Percentiles rank a stretch among this genome's conserved stretches.
These are phyloP conservation scores for Brachyhypopomus gauderio DNA, from an alignment of 2,113 vertebrate species.

Conservation along the genomic window DNA sequence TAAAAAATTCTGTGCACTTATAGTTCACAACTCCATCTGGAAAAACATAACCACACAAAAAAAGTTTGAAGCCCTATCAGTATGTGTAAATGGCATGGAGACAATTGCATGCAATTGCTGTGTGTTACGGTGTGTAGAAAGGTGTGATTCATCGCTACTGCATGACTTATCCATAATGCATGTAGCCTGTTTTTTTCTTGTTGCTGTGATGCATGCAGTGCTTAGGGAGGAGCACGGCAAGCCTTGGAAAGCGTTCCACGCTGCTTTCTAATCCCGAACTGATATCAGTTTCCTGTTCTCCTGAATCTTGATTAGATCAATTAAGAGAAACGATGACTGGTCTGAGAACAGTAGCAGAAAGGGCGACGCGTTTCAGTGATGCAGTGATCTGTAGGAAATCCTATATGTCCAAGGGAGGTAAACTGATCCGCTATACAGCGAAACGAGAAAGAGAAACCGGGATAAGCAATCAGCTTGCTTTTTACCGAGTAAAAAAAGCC, in stretches of 20 bases:
- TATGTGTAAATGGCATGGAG: no score
- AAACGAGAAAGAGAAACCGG: neutral
- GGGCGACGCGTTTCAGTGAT: neutral
- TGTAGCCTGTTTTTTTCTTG: neutral
- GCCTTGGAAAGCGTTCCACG: neutral
- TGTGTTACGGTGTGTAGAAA: neutral
- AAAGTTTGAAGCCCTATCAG: neutral
- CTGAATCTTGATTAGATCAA: neutral
- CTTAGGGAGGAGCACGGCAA: neutral
- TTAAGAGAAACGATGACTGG: no score
- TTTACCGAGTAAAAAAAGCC: no score
- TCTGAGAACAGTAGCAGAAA: no score
- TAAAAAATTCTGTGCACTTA: neutral
- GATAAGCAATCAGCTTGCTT: neutral
- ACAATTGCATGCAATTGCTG: neutral
- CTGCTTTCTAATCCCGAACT: neutral
- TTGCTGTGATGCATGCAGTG: neutral
- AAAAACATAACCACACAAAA: neutral
- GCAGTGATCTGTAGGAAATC: neutral
- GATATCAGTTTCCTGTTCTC: neutral
- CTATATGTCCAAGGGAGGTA: neutral
- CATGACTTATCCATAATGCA: slow-evolving; percentile 45
- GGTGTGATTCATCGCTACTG: slow-evolving; percentile 32
- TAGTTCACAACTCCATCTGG: neutral
- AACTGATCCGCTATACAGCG: neutral